phyloP scores from a whole-genome alignment of 2,888 invertebrate species.

The Nephrocerus scutellatus region DNA sequence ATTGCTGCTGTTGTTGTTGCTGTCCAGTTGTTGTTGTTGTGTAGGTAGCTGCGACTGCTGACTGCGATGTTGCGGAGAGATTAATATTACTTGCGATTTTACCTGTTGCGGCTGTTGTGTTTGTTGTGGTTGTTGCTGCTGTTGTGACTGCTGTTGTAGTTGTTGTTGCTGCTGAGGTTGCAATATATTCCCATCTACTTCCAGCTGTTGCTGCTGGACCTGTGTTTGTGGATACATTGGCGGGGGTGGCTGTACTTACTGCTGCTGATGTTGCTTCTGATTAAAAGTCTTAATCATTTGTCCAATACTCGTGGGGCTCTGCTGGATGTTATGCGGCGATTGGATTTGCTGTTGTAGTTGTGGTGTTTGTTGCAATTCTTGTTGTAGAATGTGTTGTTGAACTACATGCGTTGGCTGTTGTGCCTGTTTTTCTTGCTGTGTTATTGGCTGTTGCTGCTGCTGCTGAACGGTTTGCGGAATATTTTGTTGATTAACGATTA shows the following conservation, averaged over 20 bases:
- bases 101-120: too few relatives aligned
- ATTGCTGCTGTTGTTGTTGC: conserved; percentile 44
- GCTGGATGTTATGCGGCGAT: too few relatives aligned
- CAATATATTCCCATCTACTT: too few relatives aligned
- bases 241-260: conserved; percentile 37
- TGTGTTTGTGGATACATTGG: too few relatives aligned
- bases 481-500: too few relatives aligned
- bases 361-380: conserved; percentile 32
- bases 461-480: conserved; percentile 24
- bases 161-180: conserved; percentile 38
- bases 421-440: conserved; percentile 32
- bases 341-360: conserved; percentile 32
- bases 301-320: too few relatives aligned
- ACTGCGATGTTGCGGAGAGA: too few relatives aligned
- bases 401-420: conserved; percentile 38
- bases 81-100: too few relatives aligned
- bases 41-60: too few relatives aligned
- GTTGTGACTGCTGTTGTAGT: conserved; percentile 38
- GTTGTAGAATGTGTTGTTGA: conserved; percentile 33
- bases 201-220: too few relatives aligned
- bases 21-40: too few relatives aligned
- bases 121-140: conserved; percentile 40
- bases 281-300: conserved; percentile 37
- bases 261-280: conserved; percentile 35
- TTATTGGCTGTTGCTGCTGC: conserved; percentile 25